Evolutionary conservation across 2,888 invertebrate genomes (phyloP).

Genomic region (Volucella bombylans): DNA sequence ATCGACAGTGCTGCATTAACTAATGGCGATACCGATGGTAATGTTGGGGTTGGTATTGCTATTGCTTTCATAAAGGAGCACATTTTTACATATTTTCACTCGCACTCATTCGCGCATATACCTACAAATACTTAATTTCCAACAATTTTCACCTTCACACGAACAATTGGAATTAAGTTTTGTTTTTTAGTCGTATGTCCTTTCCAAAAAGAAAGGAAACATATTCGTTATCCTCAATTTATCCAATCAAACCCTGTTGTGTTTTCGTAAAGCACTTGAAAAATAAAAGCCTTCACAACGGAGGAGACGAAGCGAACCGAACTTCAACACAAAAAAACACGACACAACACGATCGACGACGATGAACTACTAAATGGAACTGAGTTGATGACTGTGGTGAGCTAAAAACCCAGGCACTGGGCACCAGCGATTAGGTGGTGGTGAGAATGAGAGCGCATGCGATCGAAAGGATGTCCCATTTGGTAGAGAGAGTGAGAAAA

Average conservation of each 20-base stretch:
- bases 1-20: constrained; percentile 28
- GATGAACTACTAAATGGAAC: constrained; percentile 57
- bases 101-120: constrained; percentile 55
- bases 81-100: constrained; percentile 57
- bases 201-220: too few species aligned
- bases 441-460: constrained; percentile 66
- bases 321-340: background rate
- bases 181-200: background rate
- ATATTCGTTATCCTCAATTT: too few species aligned
- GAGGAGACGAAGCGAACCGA: too few species aligned
- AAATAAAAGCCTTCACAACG: background rate
- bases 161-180: background rate
- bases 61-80: constrained; percentile 71
- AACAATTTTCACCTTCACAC: constrained; percentile 1
- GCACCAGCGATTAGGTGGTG: constrained; percentile 4
- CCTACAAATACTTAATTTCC: constrained; percentile 45
- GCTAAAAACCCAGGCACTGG: constrained; percentile 28
- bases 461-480: background rate
- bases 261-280: background rate
- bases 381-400: constrained; percentile 23
- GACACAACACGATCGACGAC: constrained; percentile 50
- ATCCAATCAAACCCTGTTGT: background rate
- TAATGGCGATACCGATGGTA: constrained; percentile 4
- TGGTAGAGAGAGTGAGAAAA: constrained; percentile 46
- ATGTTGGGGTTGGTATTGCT: constrained; percentile 27